phyloP scores from a whole-genome alignment of 2,113 vertebrate genomes.

The Clinocottus analis region DNA sequence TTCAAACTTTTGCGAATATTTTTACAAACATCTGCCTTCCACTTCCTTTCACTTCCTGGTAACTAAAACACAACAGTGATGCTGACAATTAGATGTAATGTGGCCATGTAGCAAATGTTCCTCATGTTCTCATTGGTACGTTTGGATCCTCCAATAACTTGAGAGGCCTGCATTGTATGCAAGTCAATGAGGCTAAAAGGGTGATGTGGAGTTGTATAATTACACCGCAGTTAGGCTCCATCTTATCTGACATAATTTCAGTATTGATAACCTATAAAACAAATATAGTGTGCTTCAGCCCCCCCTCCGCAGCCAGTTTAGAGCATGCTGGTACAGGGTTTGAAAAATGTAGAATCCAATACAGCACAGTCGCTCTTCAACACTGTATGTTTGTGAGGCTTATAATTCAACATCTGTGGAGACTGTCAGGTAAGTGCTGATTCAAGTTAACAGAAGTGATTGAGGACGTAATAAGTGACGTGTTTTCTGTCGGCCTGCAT shows the following conservation, averaged over 20 bases:
- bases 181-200: constrained; percentile 12
- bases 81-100: too few species aligned
- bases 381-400: background rate
- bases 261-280: constrained; percentile 11
- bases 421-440: background rate
- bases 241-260: background rate
- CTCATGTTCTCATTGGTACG: too few species aligned
- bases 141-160: background rate
- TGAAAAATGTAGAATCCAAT: background rate
- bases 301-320: background rate
- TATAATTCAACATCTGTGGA: background rate
- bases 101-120: background rate
- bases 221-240: background rate
- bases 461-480: background rate
- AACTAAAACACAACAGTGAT: background rate
- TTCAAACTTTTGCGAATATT: background rate
- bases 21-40: background rate
- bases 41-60: background rate
- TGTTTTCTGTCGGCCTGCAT: background rate
- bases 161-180: background rate
- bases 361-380: background rate
- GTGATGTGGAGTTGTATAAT: background rate
- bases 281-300: background rate
- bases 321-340: background rate
- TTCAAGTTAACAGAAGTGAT: background rate